Conservation (phyloP, 1,140 invertebrate genomes). For the Theocolax elegans region DNA sequence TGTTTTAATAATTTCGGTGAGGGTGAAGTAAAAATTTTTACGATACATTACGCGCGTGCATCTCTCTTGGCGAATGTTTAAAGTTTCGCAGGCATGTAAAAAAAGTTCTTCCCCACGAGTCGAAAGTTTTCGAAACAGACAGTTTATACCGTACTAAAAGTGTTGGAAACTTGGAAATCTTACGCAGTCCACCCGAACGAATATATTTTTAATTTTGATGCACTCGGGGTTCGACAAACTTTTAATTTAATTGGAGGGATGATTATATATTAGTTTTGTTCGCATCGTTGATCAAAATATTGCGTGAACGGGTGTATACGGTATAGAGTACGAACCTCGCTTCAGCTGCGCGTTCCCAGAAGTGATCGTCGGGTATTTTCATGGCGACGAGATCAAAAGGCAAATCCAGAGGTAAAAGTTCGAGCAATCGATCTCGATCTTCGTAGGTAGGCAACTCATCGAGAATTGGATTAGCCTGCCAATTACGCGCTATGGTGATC, state of each 20-base stretch:
- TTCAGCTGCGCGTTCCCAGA: conserved; percentile 60
- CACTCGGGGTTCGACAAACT: no score
- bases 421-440: conserved; percentile 56
- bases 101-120: neutral
- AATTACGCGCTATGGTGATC: conserved; percentile 48
- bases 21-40: no score
- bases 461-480: conserved; percentile 55
- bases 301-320: no score
- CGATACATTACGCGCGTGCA: no score
- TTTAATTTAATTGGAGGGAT: no score
- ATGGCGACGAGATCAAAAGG: conserved; percentile 56
- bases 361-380: conserved; percentile 55
- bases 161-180: conserved; percentile 4
- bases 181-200: neutral
- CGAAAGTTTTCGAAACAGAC: neutral
- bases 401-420: conserved; percentile 59
- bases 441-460: conserved; percentile 53
- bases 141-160: neutral
- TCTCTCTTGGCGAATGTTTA: neutral
- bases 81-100: neutral
- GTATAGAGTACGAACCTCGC: conserved; percentile 46
- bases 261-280: no score
- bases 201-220: no score
- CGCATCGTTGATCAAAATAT: no score
- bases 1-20: no score